Evolutionary conservation across 2,113 vertebrate genomes (phyloP).

Genomic region (Nettapus auritus): DNA sequence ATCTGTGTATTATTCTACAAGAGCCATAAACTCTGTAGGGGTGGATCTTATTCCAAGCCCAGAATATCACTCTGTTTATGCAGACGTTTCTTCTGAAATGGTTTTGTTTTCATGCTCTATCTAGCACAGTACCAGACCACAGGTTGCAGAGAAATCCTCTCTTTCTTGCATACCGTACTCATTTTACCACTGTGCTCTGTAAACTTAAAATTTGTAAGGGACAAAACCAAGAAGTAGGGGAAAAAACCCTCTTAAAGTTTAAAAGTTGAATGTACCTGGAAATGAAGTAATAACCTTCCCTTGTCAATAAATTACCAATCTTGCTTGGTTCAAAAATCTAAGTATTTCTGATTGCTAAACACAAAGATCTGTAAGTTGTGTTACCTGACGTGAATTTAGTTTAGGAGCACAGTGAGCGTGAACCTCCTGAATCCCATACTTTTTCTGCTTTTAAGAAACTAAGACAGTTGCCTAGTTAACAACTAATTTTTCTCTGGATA

Average conservation of each 20-base stretch:
- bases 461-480: not conserved
- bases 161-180: not conserved
- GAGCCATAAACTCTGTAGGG: not conserved
- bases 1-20: not conserved
- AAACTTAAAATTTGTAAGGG: not conserved
- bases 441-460: not conserved
- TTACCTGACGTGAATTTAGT: not conserved
- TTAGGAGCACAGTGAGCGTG: not conserved
- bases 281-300: not conserved
- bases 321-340: not conserved
- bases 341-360: not conserved
- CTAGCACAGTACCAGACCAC: not conserved
- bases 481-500: not conserved
- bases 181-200: not conserved
- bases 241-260: not conserved
- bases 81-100: not conserved
- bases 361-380: accelerated
- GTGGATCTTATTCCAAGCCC: not conserved
- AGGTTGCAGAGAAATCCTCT: not conserved
- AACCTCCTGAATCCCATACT: not conserved
- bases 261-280: not conserved
- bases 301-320: too few species aligned
- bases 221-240: not conserved
- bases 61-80: not conserved
- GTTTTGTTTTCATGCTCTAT: not conserved